A percentile compares a stretch with the other conserved stretches of the same genome.
These are phyloP conservation scores for Noctua fimbriata DNA, from an alignment of 2,888 invertebrate species.

Conservation along the genomic window DNA sequence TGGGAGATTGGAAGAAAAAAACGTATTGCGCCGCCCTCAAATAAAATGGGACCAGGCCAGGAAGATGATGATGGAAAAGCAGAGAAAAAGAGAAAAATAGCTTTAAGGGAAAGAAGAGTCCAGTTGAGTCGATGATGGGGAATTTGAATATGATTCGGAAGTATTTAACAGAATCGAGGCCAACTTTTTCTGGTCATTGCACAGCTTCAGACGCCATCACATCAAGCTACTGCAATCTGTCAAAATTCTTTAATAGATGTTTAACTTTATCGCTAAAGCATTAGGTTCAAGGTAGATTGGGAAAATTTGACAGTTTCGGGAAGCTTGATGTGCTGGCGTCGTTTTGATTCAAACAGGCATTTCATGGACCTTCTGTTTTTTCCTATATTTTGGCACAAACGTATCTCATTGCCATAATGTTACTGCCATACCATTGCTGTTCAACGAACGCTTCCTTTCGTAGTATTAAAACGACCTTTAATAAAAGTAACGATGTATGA, in stretches of 20 bases:
- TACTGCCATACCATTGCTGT: constrained; percentile 47
- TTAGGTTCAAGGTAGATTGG: no score
- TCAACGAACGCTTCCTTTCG: constrained; percentile 68
- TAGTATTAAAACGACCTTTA: constrained; percentile 44
- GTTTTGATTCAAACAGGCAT: background rate
- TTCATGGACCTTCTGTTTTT: constrained; percentile 17
- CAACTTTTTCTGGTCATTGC: background rate
- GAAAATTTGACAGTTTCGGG: no score
- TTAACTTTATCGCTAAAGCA: no score
- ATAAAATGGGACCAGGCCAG: no score
- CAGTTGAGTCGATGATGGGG: background rate
- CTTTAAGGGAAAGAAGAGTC: background rate
- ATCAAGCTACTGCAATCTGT: no score
- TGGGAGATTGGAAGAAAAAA: no score
- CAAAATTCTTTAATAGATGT: no score
- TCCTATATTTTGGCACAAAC: constrained; percentile 7
- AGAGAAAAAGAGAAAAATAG: background rate
- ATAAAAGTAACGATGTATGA: constrained; percentile 64
- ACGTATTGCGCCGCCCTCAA: no score
- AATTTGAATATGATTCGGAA: background rate
- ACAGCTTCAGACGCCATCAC: background rate
- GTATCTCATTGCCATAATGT: constrained; percentile 53
- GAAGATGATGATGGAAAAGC: no score
- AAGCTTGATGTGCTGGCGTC: no score
- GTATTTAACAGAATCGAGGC: background rate